phyloP scores from a whole-genome alignment of 1,140 invertebrate genomes.

The Heterodera schachtii region DNA sequence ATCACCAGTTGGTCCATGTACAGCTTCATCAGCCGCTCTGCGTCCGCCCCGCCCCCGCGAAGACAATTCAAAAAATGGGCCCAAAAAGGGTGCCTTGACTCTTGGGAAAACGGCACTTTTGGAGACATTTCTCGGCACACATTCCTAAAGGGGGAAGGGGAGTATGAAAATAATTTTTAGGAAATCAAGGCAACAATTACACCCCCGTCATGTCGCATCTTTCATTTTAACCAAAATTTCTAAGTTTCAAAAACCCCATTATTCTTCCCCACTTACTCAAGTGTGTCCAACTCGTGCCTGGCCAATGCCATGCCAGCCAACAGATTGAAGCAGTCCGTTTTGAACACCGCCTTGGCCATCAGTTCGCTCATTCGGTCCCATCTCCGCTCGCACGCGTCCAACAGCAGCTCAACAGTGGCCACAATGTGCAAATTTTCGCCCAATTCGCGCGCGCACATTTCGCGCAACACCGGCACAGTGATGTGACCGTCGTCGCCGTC shows the following conservation, averaged over 20 bases:
- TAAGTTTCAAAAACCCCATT: too few relatives aligned
- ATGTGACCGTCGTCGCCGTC: neutral
- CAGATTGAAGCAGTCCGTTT: slow-evolving; percentile 2
- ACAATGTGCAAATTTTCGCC: neutral
- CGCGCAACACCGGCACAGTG: neutral
- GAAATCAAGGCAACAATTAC: neutral
- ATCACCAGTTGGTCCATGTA: slow-evolving; percentile 26
- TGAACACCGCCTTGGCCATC: neutral
- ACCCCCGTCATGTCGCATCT: too few relatives aligned
- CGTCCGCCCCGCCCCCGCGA: neutral
- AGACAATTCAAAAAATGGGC: slow-evolving; percentile 7
- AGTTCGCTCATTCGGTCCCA: neutral
- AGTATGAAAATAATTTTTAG: neutral
- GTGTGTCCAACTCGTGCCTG: neutral
- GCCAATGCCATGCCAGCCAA: neutral
- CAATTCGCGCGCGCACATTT: neutral
- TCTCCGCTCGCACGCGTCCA: neutral
- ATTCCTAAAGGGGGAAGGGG: neutral
- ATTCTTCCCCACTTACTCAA: neutral
- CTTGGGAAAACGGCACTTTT: slow-evolving; percentile 18
- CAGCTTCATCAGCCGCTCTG: neutral
- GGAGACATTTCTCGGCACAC: slow-evolving; percentile 3
- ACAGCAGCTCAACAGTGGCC: neutral
- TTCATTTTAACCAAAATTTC: too few relatives aligned
- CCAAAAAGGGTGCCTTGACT: slow-evolving; percentile 14